Percentiles rank a stretch among this genome's conserved stretches.
phyloP scores from a whole-genome alignment of 2,113 vertebrate genomes.

The Struthio camelus region DNA sequence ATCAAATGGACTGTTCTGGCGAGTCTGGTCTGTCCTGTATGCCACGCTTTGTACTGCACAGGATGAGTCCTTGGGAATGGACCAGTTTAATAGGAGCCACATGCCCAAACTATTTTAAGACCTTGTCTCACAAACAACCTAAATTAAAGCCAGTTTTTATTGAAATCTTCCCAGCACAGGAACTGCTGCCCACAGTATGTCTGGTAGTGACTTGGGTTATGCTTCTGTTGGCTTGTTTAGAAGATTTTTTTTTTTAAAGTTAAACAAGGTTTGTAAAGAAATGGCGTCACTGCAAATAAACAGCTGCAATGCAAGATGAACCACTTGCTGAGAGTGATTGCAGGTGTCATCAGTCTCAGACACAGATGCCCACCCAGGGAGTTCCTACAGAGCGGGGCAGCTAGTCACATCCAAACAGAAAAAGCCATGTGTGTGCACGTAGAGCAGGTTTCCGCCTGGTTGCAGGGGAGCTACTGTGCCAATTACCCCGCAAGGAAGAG shows the following conservation, averaged over 20 bases:
- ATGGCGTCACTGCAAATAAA: no score
- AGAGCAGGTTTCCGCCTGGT: not conserved
- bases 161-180: not conserved
- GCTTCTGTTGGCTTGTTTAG: not conserved
- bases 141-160: not conserved
- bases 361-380: not conserved
- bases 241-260: not conserved
- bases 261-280: not conserved
- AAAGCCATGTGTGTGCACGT: not conserved
- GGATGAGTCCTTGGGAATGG: not conserved
- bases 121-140: not conserved
- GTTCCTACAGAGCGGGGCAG: not conserved
- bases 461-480: not conserved
- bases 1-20: not conserved
- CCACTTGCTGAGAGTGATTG: no score
- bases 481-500: not conserved
- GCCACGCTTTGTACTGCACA: no score
- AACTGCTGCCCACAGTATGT: not conserved
- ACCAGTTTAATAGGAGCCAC: not conserved
- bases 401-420: not conserved
- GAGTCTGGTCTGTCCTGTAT: not conserved
- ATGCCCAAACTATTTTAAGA: not conserved
- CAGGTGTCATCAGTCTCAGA: not conserved
- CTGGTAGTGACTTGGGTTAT: not conserved
- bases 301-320: no score